Conservation (phyloP, 2,113 vertebrate species). For the Microcebus griseorufus region DNA sequence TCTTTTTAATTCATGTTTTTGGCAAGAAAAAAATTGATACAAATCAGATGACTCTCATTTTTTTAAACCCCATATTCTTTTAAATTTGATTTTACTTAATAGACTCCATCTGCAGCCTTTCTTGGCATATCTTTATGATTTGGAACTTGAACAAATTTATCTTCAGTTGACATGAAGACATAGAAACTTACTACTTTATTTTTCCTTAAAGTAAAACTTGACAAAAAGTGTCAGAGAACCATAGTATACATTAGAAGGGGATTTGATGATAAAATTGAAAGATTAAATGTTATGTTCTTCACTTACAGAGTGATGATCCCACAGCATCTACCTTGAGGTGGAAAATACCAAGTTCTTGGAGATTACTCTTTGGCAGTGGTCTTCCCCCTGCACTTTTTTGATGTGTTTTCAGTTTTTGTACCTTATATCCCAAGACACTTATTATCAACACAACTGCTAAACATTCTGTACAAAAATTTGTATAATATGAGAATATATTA, state of each 20-base stretch:
- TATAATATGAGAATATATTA: background rate
- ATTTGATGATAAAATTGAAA: constrained; percentile 3
- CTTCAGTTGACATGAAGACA: background rate
- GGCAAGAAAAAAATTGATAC: background rate
- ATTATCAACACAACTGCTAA: background rate
- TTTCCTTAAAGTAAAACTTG: background rate
- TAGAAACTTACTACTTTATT: constrained; percentile 28
- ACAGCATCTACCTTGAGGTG: constrained; percentile 82
- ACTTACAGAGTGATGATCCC: constrained; percentile 72
- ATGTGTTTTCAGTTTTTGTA: constrained; percentile 34
- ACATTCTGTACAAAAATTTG: background rate
- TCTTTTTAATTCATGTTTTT: constrained; percentile 33
- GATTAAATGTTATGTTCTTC: constrained; percentile 44
- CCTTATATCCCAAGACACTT: background rate
- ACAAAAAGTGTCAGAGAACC: background rate
- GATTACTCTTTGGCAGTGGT: constrained; percentile 93
- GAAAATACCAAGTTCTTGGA: constrained; percentile 96
- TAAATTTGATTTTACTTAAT: background rate
- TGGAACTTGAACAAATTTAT: constrained; percentile 42
- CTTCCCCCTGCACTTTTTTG: constrained; percentile 95
- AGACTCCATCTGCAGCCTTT: background rate
- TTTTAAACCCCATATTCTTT: background rate
- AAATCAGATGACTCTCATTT: background rate
- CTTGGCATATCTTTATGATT: background rate
- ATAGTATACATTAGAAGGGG: background rate